Conservation (phyloP, 1,140 invertebrate species). For the Patella vulgata region DNA sequence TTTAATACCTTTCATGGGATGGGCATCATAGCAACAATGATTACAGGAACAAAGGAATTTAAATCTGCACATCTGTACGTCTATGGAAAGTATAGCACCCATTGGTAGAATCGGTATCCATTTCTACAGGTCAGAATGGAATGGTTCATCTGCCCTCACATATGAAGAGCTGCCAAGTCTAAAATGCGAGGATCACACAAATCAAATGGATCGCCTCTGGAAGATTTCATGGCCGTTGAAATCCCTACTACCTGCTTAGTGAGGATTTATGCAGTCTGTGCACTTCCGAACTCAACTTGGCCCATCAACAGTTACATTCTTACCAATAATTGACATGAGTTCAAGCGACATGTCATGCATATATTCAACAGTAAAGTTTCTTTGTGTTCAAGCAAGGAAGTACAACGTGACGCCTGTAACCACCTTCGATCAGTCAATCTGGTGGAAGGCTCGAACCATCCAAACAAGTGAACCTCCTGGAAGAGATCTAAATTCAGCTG, state of each 20-base stretch:
- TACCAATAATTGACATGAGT: constrained; percentile 53
- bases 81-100: too few species aligned
- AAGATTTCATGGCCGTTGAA: constrained; percentile 7
- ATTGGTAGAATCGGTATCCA: too few species aligned
- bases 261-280: constrained; percentile 21
- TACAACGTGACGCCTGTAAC: constrained; percentile 33
- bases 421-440: constrained; percentile 49
- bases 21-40: constrained; percentile 44
- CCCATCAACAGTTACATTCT: constrained; percentile 27
- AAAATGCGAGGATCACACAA: background rate
- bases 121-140: too few species aligned
- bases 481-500: constrained; percentile 15
- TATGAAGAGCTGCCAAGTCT: background rate
- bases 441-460: constrained; percentile 31
- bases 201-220: constrained; percentile 7
- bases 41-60: too few species aligned
- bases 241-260: constrained; percentile 10
- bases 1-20: constrained; percentile 39
- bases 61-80: too few species aligned
- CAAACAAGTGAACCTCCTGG: constrained; percentile 12
- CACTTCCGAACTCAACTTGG: constrained; percentile 24
- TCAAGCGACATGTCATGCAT: constrained; percentile 47
- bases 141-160: background rate
- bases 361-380: constrained; percentile 45
- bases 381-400: constrained; percentile 28